Evolutionary conservation across 2,797 vertebrate genomes (phyloP).

Genomic region (Phataginus tricuspis): DNA sequence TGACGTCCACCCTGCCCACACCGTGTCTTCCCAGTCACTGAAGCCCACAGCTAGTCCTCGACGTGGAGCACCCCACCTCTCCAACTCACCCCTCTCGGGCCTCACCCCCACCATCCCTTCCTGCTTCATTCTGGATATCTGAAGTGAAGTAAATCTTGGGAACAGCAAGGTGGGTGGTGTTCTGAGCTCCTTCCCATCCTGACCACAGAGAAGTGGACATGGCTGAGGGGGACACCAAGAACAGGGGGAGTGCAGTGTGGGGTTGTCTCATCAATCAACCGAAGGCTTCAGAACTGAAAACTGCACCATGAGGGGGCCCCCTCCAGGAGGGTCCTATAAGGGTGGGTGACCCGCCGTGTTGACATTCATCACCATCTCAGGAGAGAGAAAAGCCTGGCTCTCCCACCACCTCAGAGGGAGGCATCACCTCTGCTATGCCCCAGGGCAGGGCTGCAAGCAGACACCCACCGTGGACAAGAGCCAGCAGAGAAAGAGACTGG

Average conservation of each 20-base stretch:
- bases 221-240: fast-evolving
- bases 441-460: background rate
- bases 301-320: fast-evolving
- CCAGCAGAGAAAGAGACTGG: background rate
- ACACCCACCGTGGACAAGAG: fast-evolving
- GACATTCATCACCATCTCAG: background rate
- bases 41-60: background rate
- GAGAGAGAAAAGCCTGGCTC: fast-evolving
- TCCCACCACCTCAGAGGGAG: background rate
- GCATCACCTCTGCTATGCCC: background rate
- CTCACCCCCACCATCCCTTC: fast-evolving
- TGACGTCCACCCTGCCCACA: background rate
- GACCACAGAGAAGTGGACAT: background rate
- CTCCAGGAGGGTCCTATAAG: fast-evolving
- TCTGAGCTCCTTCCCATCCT: fast-evolving
- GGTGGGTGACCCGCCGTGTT: fast-evolving
- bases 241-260: fast-evolving
- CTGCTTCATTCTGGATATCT: background rate
- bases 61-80: background rate
- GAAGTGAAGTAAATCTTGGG: background rate
- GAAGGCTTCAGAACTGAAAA: background rate
- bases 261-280: fast-evolving
- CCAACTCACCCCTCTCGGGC: no score
- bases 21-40: background rate
- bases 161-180: background rate